A percentile compares a stretch with the other conserved stretches of the same genome.
These are phyloP conservation scores for Amiota minor DNA, from an alignment of 2,888 invertebrate species.

Conservation along the genomic window DNA sequence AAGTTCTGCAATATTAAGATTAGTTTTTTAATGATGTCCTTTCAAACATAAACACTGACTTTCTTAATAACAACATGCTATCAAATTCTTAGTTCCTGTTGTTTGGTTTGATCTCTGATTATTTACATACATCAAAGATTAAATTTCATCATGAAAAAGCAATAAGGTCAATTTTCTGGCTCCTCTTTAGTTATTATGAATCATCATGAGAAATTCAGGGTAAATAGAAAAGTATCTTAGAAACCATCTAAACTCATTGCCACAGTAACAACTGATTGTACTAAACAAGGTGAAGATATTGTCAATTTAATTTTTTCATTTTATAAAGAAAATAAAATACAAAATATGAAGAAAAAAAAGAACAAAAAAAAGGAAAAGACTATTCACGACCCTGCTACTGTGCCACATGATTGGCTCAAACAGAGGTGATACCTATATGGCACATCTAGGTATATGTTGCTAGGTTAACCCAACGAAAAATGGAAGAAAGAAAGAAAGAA, in stretches of 20 bases:
- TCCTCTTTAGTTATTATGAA: too few species aligned
- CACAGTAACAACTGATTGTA: too few species aligned
- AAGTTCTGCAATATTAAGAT: too few species aligned
- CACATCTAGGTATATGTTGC: slow-evolving; percentile 6
- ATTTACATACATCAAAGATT: background rate
- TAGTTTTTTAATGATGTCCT: too few species aligned
- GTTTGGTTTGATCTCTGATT: too few species aligned
- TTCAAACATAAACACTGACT: too few species aligned
- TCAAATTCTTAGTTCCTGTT: too few species aligned
- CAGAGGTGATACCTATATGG: slow-evolving; percentile 14
- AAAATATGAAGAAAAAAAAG: slow-evolving; percentile 64
- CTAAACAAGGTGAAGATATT: slow-evolving; percentile 17
- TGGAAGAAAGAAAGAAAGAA: slow-evolving; percentile 34
- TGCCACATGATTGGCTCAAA: slow-evolving; percentile 41
- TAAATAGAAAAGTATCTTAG: too few species aligned
- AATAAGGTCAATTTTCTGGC: too few species aligned
- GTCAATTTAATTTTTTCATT: slow-evolving; percentile 40
- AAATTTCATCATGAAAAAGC: background rate
- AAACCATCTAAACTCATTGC: too few species aligned
- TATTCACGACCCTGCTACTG: slow-evolving; percentile 41
- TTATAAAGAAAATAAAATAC: slow-evolving; percentile 50
- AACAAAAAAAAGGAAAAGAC: slow-evolving; percentile 49
- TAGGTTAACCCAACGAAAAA: slow-evolving; percentile 17
- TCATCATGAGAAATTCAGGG: background rate
- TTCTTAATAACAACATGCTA: too few species aligned